Evolutionary conservation across 1,140 invertebrate species (phyloP), one percentile per base, ranked within the genome.

Genomic region (Drosophila orosa): DNA sequence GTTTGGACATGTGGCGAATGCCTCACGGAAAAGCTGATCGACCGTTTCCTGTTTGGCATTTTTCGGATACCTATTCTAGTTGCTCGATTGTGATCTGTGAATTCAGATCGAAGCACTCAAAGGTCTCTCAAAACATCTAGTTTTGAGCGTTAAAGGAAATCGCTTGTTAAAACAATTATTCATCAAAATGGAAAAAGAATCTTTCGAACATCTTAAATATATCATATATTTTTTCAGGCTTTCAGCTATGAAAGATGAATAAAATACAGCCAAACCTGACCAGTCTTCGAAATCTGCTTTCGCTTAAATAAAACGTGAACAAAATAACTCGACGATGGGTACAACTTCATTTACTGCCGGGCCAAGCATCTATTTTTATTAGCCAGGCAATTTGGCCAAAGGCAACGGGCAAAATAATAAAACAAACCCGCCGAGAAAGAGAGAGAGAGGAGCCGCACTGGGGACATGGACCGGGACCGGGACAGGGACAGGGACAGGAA

Each of bases 1-100:
- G 55, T 85, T 80, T 74, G 81, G 81, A 35, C 81, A 85, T 62
- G 58, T 29, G 31, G 39, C 67, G 61, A 81, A 86, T 85, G 63
- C 42, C 61, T 75, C 19, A 52, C 60, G 78, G 77, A 86, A 86
- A 87, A 87, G 78, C 80, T 54, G 35, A 57, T 71, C 13, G 33
- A 27, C 8, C 10, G 42, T 31, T 69, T 71, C 67, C 65, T 69
- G 67, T 13, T 71, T n/a, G 25, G 42, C 67, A 71, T 69, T 56
- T 57, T 71, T 71, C 40, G 67, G 67, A 71, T 71, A 54, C 8
- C 24, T 24, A 69, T 71, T 58, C 42, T 48, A 33, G 12, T 22
- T 22, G n/a, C 27, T 10, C 10, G 25, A 61, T 29, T 15, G 24
- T 13, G 17, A 29, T 59, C 44, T 35, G 13, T 10, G 13, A 12